Evolutionary conservation across 53 echinoderm and acorn worm genomes (phyloP).

Genomic region (Paelopatides confundens): DNA sequence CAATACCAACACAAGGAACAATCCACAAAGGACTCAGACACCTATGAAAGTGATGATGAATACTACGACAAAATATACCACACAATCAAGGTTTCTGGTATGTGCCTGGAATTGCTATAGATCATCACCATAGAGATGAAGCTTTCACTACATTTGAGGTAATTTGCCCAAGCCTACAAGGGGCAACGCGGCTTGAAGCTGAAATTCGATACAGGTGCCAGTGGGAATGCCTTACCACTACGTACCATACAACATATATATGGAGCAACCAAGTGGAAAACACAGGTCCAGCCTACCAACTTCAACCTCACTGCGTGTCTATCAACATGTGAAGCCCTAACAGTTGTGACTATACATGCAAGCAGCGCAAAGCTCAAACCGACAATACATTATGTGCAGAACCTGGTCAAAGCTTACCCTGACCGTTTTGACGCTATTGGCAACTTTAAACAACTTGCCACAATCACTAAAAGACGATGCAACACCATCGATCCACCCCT

Average conservation of each 20-base stretch:
- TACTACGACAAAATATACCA: neutral
- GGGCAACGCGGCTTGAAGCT: conserved; percentile 50
- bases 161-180: conserved; percentile 6
- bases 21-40: neutral
- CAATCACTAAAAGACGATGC: neutral
- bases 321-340: conserved; percentile 41
- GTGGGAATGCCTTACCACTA: conserved; percentile 61
- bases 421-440: conserved; percentile 63
- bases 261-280: neutral
- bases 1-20: neutral
- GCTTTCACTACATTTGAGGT: conserved; percentile 39
- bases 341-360: conserved; percentile 58
- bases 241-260: conserved; percentile 71
- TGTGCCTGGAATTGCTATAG: conserved; percentile 16
- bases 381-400: neutral
- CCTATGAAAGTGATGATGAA: neutral
- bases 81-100: conserved; percentile 28
- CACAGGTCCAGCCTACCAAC: neutral
- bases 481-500: conserved; percentile 22
- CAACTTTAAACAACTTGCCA: conserved; percentile 57
- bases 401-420: neutral
- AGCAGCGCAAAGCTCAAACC: neutral
- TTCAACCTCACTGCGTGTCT: conserved; percentile 50
- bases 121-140: neutral
- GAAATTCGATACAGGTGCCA: conserved; percentile 67